Evolutionary conservation across 2,113 vertebrate genomes (phyloP).

Genomic region (Astur gentilis): DNA sequence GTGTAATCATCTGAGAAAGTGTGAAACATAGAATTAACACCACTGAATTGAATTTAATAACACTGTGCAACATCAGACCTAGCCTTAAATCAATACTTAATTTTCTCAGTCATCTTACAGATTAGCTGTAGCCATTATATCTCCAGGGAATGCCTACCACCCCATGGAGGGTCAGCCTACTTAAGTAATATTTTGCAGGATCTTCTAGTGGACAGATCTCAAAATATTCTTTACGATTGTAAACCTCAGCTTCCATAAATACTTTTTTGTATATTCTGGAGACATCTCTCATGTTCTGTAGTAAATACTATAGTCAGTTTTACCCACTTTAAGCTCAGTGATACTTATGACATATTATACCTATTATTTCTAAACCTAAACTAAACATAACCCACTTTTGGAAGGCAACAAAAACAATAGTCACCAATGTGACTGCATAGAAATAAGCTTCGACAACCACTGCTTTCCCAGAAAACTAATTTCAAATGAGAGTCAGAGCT

Average conservation of each 20-base stretch:
- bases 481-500: background rate
- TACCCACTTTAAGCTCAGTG: background rate
- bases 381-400: background rate
- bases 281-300: background rate
- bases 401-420: background rate
- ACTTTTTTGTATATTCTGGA: background rate
- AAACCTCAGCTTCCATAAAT: background rate
- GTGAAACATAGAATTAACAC: conserved; percentile 69
- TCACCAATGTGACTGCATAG: background rate
- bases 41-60: conserved; percentile 66
- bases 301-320: background rate
- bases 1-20: conserved; percentile 54
- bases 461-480: background rate
- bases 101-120: conserved; percentile 64
- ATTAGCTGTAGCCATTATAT: conserved; percentile 34
- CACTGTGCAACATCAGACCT: conserved; percentile 35
- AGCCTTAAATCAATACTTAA: conserved; percentile 73
- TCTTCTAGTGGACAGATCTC: background rate
- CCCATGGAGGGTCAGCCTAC: background rate
- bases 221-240: conserved; percentile 2
- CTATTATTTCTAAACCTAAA: background rate
- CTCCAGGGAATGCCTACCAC: conserved; percentile 19
- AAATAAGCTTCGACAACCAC: background rate
- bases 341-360: background rate
- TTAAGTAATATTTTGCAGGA: conserved; percentile 2